Evolutionary conservation across 2,888 invertebrate species (phyloP).

Genomic region (Geophilus truncorum): DNA sequence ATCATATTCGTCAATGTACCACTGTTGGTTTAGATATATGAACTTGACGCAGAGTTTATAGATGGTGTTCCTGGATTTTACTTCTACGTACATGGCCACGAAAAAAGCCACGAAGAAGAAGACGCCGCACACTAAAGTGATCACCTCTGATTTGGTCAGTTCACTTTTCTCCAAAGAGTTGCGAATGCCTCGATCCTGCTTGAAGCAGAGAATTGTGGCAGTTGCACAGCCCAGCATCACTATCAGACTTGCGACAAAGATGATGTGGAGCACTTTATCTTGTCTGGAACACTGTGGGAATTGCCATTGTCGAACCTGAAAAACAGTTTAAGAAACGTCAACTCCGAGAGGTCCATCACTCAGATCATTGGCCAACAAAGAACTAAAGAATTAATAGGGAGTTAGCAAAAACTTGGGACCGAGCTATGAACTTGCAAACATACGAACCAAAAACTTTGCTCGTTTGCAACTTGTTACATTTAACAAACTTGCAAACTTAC

Average conservation of each 20-base stretch:
- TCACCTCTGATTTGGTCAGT: slow-evolving; percentile 52
- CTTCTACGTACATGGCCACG: slow-evolving; percentile 55
- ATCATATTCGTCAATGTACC: slow-evolving; percentile 52
- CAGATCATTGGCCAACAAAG: too few relatives aligned
- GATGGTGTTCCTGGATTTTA: slow-evolving; percentile 52
- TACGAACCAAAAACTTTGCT: too few relatives aligned
- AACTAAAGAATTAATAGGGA: too few relatives aligned
- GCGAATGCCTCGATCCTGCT: slow-evolving; percentile 46
- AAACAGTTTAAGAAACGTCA: too few relatives aligned
- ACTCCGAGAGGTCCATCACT: too few relatives aligned
- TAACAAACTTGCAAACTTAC: too few relatives aligned
- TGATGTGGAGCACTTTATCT: slow-evolving; percentile 52
- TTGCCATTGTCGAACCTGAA: slow-evolving; percentile 52
- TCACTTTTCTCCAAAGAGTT: slow-evolving; percentile 46
- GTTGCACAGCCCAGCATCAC: slow-evolving; percentile 54
- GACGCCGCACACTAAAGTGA: slow-evolving; percentile 54
- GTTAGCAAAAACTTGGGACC: too few relatives aligned
- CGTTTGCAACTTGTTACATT: too few relatives aligned
- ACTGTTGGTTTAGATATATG: slow-evolving; percentile 50
- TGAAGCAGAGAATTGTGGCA: slow-evolving; percentile 54
- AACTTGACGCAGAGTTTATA: slow-evolving; percentile 51
- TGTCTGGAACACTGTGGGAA: slow-evolving; percentile 51
- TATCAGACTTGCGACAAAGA: slow-evolving; percentile 52
- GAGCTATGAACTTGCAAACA: too few relatives aligned
- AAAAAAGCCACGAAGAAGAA: slow-evolving; percentile 56